Evolutionary conservation across 2,113 vertebrate genomes (phyloP).

Genomic region (Nyctereutes procyonoides): DNA sequence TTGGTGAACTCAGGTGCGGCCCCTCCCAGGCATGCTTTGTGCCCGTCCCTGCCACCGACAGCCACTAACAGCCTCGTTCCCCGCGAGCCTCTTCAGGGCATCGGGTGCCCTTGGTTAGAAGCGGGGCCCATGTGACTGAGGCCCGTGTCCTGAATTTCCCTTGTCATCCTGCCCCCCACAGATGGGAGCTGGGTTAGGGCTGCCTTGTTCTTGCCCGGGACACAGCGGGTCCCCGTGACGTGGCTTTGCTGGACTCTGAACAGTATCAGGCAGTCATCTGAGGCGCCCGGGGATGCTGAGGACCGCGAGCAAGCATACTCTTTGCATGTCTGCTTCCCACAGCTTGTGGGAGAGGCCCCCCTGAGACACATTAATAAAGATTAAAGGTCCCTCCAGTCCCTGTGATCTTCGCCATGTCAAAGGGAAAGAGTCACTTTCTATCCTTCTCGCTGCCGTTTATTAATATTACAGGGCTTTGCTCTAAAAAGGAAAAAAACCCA

Average conservation of each 20-base stretch:
- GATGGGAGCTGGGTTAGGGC: constrained; percentile 71
- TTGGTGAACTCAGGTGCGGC: constrained; percentile 24
- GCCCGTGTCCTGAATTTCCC: constrained; percentile 77
- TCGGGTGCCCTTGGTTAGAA: constrained; percentile 68
- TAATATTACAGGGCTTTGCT: constrained; percentile 81
- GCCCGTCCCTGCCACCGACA: neutral
- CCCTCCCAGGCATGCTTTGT: neutral
- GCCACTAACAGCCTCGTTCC: constrained; percentile 46
- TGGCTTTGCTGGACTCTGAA: constrained; percentile 65
- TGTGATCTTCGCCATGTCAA: constrained; percentile 83
- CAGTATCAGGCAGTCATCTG: constrained; percentile 73
- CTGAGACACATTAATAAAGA: constrained; percentile 79
- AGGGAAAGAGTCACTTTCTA: constrained; percentile 82
- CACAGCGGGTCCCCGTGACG: constrained; percentile 66
- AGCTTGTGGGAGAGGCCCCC: constrained; percentile 78
- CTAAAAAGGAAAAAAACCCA: constrained; percentile 69
- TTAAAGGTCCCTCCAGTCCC: constrained; percentile 83
- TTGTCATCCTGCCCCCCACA: constrained; percentile 66
- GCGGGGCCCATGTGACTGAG: constrained; percentile 12
- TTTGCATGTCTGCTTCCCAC: constrained; percentile 78
- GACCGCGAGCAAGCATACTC: constrained; percentile 68
- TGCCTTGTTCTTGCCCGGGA: constrained; percentile 71
- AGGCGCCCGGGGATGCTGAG: constrained; percentile 68
- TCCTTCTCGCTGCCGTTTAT: constrained; percentile 80
- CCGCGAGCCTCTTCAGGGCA: constrained; percentile 54